Base-by-base conservation (phyloP, 2,888 invertebrate species). In the Spicauda simplicius region DNA sequence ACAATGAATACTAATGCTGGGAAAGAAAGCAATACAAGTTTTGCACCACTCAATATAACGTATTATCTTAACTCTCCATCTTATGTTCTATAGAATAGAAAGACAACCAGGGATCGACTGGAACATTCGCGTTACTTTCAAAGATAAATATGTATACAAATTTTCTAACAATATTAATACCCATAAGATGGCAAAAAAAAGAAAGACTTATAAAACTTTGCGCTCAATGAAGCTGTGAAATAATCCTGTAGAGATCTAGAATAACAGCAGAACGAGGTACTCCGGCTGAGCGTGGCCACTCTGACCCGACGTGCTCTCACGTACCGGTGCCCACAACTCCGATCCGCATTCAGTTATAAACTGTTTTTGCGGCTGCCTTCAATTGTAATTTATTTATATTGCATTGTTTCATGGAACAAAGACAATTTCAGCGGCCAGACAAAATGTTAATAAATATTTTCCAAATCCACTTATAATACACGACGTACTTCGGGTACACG, bases 1-100 rank as follows among this genome's bases (percentile, higher is more conserved):
- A n/a, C 18, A 30, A 11, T 59, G 65, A 37, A 66, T 66, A 66
- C 54, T 48, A 66, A 66, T 48, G 54, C 12, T 30, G 25, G 59
- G 25, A 55, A 60, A 55, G 65, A 66, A 66, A 66, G 65, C 65
- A 41, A 25, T 25, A 20, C 41, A 53, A 53, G 59, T 45, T 54
- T 54, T 18, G 41, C 59, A 53, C 53, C n/a, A 53, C 52, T 2
- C 62, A 16, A 20, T 25, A 20, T n/a, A 33, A 8, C 33, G 33
- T n/a, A 37, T 41, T 62, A 55, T 62, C 62, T 18, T 25, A 16
- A 54, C 54, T 62, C 62, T 62, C 54, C 54, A 62, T 54, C 62
- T 16, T 25, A 2, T 25, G 7, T 12, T 10, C 7, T 50, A 50
- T 18, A 10, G 8, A n/a, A 7, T 48, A 7, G 48, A 18, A 18